Conservation (phyloP, 2,113 vertebrate species). For the Phycodurus eques region DNA sequence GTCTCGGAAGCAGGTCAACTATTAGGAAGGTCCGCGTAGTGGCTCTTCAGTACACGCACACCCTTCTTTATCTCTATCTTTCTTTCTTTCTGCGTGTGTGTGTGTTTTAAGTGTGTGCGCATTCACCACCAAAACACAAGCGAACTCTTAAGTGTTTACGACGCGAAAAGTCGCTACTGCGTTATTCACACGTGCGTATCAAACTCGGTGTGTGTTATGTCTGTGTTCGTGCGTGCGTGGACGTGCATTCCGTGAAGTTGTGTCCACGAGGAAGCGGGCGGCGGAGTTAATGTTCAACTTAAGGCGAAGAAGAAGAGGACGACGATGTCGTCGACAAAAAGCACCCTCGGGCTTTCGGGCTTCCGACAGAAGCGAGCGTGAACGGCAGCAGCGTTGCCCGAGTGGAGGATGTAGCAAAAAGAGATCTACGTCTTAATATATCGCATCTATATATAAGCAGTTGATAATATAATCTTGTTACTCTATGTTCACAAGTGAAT, state of each 20-base stretch:
- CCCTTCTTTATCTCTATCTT: too few relatives aligned
- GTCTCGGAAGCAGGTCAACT: constrained; percentile 2
- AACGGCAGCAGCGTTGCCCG: too few relatives aligned
- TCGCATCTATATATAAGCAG: too few relatives aligned
- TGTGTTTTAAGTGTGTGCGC: constrained; percentile 12
- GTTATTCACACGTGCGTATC: constrained; percentile 27
- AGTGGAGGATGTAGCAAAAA: too few relatives aligned
- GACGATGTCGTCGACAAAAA: not conserved
- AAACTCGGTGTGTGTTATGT: constrained; percentile 3
- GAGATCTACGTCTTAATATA: too few relatives aligned
- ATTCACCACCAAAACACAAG: constrained; percentile 18
- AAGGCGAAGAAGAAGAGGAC: not conserved
- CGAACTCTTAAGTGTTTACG: constrained; percentile 43
- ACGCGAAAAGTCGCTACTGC: constrained; percentile 47
- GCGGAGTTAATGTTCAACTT: constrained; percentile 1
- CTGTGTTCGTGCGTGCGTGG: not conserved
- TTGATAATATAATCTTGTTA: too few relatives aligned
- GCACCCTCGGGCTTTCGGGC: not conserved
- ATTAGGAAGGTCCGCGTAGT: not conserved
- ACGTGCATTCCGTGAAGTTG: not conserved
- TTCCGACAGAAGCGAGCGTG: too few relatives aligned
- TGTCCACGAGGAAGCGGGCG: not conserved
- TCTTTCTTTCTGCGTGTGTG: not conserved
- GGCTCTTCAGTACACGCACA: not conserved
- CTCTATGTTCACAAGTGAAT: too few relatives aligned